Conservation (phyloP, 2,888 invertebrate species). For the Phragmatobia fuliginosa region DNA sequence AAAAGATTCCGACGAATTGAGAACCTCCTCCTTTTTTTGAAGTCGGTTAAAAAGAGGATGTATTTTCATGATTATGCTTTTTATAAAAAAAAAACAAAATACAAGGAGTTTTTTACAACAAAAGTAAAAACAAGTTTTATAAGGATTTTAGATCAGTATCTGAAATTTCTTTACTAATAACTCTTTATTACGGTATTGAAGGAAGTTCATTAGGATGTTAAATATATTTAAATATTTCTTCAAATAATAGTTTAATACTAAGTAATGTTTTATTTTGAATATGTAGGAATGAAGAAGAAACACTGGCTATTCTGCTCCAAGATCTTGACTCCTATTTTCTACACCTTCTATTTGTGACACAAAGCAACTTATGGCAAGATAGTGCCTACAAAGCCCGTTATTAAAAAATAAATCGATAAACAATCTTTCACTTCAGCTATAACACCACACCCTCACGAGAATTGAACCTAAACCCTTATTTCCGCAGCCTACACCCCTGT, state of each 20-base stretch:
- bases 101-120: background rate
- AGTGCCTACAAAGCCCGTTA: background rate
- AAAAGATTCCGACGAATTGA: too few species aligned
- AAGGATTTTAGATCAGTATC: background rate
- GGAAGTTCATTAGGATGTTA: background rate
- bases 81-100: too few species aligned
- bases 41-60: too few species aligned
- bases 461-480: conserved; percentile 34
- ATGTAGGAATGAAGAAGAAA: background rate
- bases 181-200: too few species aligned
- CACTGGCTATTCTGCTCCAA: background rate
- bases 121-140: background rate
- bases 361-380: background rate
- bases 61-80: too few species aligned
- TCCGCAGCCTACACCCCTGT: conserved; percentile 27
- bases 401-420: conserved; percentile 19
- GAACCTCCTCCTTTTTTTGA: too few species aligned
- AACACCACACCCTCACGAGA: conserved; percentile 35
- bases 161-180: background rate
- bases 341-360: background rate
- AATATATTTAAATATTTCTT: too few species aligned
- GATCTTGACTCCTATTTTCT: background rate
- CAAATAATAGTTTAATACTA: too few species aligned
- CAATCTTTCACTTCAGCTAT: conserved; percentile 18
- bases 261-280: background rate